Base-by-base conservation (phyloP, 2,888 invertebrate genomes). In the Exocentrus adspersus region DNA sequence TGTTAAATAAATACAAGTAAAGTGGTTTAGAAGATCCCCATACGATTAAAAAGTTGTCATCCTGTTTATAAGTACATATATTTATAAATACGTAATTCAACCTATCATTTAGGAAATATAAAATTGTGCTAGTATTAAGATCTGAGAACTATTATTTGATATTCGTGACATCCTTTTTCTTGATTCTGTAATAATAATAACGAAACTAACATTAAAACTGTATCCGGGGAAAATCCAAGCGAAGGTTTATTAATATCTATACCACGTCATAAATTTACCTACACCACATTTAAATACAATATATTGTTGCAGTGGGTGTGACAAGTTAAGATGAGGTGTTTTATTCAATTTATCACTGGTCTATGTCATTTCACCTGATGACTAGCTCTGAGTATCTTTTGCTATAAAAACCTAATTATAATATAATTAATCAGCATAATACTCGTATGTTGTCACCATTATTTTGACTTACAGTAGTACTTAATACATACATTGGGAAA, bases 151-250 rank as follows among this genome's bases (percentile, higher is more conserved):
- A 32, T 37, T 24, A 19, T 37, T 17, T 53, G 60, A 53, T 46
- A 45, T 19, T 32, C 43, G 42, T 30, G 54, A 48, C 54, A 51
- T 48, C 19, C 28, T 20, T 46, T 54, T 54, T 41, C 54, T 46
- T 21, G 12, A 28, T 24, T 48, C 24, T 48, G 16, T 45, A 19
- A 45, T 52, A 30, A 16, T 45, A 19, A 45, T 52, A 30, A 48
- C 54, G 30, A 41, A 46, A 41, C 37, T 61, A 46, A 16, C 19
- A 61, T 61, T 48, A 48, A 30, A 41, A 46, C 37, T 24, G 48
- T 14, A 54, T 61, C 61, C 61, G 61, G 60, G 61, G 45, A 48
- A 61, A 52, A 54, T 61, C 48, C 61, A 41, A 19, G 48, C 54
- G 53, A 20, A 24, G 20, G 19, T 24, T 41, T 24, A 24, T 45